Base-by-base conservation (phyloP, 2,888 invertebrate genomes). In the Heterodera filipjevi region DNA sequence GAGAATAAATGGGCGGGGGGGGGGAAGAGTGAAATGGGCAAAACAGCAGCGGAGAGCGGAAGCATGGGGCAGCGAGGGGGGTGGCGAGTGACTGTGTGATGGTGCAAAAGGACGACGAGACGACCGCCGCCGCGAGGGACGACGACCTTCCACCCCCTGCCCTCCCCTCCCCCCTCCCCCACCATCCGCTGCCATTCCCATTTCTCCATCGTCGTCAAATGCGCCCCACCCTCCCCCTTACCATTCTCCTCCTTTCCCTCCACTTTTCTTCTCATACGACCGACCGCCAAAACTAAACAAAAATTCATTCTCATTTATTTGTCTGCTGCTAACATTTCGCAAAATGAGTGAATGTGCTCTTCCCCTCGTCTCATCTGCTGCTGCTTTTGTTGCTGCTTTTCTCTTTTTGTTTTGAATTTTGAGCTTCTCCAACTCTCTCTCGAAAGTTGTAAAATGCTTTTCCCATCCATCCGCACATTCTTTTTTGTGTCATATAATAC, bases 11-110 rank as follows among this genome's bases (percentile, higher is more conserved):
- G 59, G 59, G 53, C 19, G 16, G 53, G 53, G 19, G 53, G 53
- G 59, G 59, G n/a, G 59, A 59, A 59, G 59, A n/a, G n/a, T n/a
- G n/a, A 59, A 59, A 59, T 59, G 59, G 59, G n/a, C 59, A 59
- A 59, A n/a, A 59, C 3, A 3, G 39, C 3, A 3, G 39, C 3
- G 39, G 59, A 59, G 22, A 59, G 59, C 59, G 59, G 59, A 59
- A 59, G 27, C n/a, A 5, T 8, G 1, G 59, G 5, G 59, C n/a
- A 8, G n/a, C 5, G 49, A 19, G 3, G 16, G 49, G 39, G 49
- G 49, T 5, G 49, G 49, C 16, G 49, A 49, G 22, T 49, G 49
- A 22, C 12, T 49, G 49, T 39, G 39, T 39, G 39, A 3, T 59
- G 59, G 59, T 59, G 59, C 59, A 59, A 59, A 59, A 59, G 59